Evolutionary conservation across 2,113 vertebrate genomes (phyloP).

Genomic region (Camelus dromedarius): DNA sequence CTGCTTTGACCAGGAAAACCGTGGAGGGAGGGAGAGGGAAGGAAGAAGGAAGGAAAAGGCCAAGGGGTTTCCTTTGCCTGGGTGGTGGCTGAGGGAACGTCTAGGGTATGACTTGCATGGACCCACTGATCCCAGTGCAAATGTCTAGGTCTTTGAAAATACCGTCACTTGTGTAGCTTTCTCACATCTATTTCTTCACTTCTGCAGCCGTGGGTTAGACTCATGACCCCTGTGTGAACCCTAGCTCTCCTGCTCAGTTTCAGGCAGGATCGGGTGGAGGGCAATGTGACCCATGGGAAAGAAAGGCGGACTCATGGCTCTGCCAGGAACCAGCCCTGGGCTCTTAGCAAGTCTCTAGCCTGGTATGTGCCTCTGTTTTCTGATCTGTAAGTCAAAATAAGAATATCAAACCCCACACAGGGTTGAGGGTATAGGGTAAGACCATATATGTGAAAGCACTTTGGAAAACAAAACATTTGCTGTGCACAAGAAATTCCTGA

Average conservation of each 20-base stretch:
- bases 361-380: background rate
- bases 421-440: background rate
- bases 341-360: background rate
- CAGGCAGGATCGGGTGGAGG: slow-evolving; percentile 29
- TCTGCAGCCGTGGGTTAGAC: background rate
- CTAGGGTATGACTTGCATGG: background rate
- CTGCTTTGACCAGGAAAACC: slow-evolving; percentile 2
- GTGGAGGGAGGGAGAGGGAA: background rate
- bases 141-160: background rate
- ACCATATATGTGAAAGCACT: background rate
- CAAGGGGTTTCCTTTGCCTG: background rate
- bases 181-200: background rate
- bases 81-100: background rate
- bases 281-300: background rate
- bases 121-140: background rate
- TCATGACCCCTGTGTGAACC: slow-evolving; percentile 28
- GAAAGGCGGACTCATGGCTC: background rate
- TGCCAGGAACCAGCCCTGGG: background rate
- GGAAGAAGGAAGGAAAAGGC: background rate
- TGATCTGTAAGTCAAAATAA: background rate
- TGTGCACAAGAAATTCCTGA: background rate
- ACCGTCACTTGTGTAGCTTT: background rate
- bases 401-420: background rate
- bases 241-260: background rate
- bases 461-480: background rate